These are phyloP conservation scores for Cryptomyrus ogoouensis DNA, from an alignment of 2,113 vertebrate genomes.

Conservation along the genomic window DNA sequence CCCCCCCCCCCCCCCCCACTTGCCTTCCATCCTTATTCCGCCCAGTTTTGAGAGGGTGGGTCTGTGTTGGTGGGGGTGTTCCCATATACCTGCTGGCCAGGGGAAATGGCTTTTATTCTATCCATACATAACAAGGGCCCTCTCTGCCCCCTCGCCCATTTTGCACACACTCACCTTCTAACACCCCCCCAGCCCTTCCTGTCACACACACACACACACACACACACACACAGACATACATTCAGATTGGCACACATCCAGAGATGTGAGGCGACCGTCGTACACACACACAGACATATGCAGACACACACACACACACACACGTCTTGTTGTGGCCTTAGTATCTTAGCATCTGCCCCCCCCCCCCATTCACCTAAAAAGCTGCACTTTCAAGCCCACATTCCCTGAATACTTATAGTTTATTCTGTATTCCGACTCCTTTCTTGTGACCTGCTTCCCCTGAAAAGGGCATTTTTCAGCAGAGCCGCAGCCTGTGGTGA, in stretches of 20 bases:
- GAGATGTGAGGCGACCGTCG: not conserved
- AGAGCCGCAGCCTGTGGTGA: constrained; percentile 22
- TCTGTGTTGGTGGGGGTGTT: constrained; percentile 32
- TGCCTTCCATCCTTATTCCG: constrained; percentile 23
- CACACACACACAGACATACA: not conserved
- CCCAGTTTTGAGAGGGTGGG: constrained; percentile 31
- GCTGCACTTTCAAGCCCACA: constrained; percentile 9
- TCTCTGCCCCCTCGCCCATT: constrained; percentile 31
- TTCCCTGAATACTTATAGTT: constrained; percentile 42
- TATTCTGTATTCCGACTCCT: constrained; percentile 13
- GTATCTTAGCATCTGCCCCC: not conserved
- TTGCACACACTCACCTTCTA: not conserved
- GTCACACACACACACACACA: not conserved
- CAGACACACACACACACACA: not conserved
- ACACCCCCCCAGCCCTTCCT: constrained; percentile 20
- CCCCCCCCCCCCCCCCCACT: constrained; percentile 17
- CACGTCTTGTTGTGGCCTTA: not conserved
- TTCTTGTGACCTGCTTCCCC: constrained; percentile 22
- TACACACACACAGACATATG: not conserved
- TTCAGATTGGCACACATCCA: not conserved
- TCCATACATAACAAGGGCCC: constrained; percentile 60
- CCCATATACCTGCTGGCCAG: constrained; percentile 36
- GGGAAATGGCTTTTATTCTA: constrained; percentile 58
- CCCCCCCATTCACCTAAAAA: constrained; percentile 4
- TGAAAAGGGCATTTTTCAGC: constrained; percentile 30